Evolutionary conservation across 2,888 invertebrate species (phyloP).

Genomic region (Drosophila acutilabella): DNA sequence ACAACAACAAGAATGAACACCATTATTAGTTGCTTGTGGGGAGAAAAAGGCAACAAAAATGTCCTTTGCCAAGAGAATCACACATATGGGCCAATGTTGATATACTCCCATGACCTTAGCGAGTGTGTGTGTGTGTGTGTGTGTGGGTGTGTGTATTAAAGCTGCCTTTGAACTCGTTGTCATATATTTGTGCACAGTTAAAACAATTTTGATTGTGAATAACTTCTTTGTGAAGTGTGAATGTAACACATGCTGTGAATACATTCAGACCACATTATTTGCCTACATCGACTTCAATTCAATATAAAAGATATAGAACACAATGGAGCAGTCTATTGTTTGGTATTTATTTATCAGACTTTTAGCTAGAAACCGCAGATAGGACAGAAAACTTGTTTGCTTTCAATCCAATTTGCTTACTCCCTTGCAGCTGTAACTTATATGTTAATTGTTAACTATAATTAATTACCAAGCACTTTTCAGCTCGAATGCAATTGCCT

Average conservation of each 20-base stretch:
- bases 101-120: constrained; percentile 18
- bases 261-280: constrained; percentile 20
- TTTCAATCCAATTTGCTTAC: not conserved
- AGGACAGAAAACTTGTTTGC: no score
- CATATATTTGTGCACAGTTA: constrained; percentile 50
- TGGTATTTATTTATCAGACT: not conserved
- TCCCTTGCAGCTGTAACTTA: not conserved
- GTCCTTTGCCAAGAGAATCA: constrained; percentile 34
- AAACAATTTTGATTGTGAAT: constrained; percentile 58
- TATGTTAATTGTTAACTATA: not conserved
- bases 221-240: constrained; percentile 23
- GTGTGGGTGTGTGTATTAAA: constrained; percentile 31
- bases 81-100: constrained; percentile 30
- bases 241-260: constrained; percentile 38
- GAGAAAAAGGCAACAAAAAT: constrained; percentile 57
- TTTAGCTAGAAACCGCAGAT: no score
- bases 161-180: constrained; percentile 25
- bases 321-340: not conserved
- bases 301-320: constrained; percentile 2
- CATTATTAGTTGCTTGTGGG: constrained; percentile 62
- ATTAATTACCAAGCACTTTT: constrained; percentile 1
- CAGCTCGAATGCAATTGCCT: not conserved
- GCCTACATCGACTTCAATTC: constrained; percentile 3
- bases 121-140: constrained; percentile 9
- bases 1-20: constrained; percentile 32